These are phyloP conservation scores for Conchocele bisecta DNA, from an alignment of 2,888 invertebrate species.

Conservation along the genomic window DNA sequence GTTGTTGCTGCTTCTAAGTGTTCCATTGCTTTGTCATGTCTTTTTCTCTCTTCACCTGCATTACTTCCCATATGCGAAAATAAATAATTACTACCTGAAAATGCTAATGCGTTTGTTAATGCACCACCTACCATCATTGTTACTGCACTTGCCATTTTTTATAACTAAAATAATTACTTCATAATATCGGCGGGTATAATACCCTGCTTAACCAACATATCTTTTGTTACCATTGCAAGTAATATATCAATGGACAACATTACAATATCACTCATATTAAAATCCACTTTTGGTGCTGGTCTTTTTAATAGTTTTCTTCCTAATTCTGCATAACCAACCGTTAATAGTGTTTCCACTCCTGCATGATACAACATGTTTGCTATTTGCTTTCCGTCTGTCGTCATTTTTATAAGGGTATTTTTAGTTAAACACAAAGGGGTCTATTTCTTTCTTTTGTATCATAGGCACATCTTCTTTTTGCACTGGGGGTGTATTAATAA, in stretches of 20 bases:
- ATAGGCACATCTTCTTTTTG: constrained; percentile 6
- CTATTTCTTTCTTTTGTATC: constrained; percentile 23
- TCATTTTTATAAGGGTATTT: not conserved
- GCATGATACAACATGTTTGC: constrained; percentile 23
- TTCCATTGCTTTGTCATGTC: constrained; percentile 53
- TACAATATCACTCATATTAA: constrained; percentile 20
- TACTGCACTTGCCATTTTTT: constrained; percentile 41
- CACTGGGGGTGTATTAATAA: constrained; percentile 5
- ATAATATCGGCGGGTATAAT: constrained; percentile 8
- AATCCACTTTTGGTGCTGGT: constrained; percentile 32
- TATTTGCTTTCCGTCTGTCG: constrained; percentile 4
- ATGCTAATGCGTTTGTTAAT: constrained; percentile 7
- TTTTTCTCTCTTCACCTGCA: constrained; percentile 32
- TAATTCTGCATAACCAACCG: constrained; percentile 32
- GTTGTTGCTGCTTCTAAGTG: constrained; percentile 37
- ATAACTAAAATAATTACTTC: constrained; percentile 6
- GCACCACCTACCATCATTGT: constrained; percentile 3
- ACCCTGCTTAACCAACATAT: constrained; percentile 17
- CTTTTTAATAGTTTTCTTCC: constrained; percentile 28
- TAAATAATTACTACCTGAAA: constrained; percentile 26
- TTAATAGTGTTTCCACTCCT: constrained; percentile 33
- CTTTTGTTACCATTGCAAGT: constrained; percentile 21
- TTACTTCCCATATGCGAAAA: constrained; percentile 25
- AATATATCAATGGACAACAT: constrained; percentile 10
- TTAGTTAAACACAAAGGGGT: constrained; percentile 30